Evolutionary conservation across 2,113 vertebrate genomes (phyloP).

Genomic region (Poecilia latipinna): DNA sequence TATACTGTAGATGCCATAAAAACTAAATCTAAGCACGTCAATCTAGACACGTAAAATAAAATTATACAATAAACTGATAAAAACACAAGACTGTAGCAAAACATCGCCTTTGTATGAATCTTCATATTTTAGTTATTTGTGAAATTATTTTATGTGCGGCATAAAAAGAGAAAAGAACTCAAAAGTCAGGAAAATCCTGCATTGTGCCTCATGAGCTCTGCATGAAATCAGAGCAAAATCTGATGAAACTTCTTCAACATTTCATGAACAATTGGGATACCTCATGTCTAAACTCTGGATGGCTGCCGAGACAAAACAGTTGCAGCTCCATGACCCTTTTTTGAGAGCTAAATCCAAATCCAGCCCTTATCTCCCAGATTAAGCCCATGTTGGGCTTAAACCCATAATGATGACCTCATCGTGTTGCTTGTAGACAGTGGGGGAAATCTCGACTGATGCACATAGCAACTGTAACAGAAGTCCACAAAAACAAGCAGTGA

Average conservation of each 20-base stretch:
- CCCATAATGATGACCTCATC: constrained; percentile 78
- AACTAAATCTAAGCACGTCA: too few species aligned
- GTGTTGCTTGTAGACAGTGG: constrained; percentile 42
- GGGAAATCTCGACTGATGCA: constrained; percentile 55
- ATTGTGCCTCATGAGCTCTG: not conserved
- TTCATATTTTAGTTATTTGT: not conserved
- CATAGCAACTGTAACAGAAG: constrained; percentile 31
- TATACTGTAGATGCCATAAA: too few species aligned
- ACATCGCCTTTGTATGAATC: not conserved
- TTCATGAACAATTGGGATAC: constrained; percentile 46
- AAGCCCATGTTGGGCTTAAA: constrained; percentile 71
- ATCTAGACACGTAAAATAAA: too few species aligned
- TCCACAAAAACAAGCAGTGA: not conserved
- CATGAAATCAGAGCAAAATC: constrained; percentile 34
- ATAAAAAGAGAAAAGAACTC: not conserved
- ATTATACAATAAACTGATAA: too few species aligned
- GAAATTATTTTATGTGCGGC: not conserved
- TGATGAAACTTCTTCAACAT: constrained; percentile 23
- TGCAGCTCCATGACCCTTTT: constrained; percentile 70
- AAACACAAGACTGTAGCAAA: too few species aligned
- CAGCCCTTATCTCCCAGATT: constrained; percentile 77
- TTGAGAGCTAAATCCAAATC: constrained; percentile 75
- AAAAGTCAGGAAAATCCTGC: not conserved
- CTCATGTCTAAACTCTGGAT: constrained; percentile 41
- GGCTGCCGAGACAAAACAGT: constrained; percentile 41